Conservation (phyloP, 2,888 invertebrate genomes). For the Metalampra italica region DNA sequence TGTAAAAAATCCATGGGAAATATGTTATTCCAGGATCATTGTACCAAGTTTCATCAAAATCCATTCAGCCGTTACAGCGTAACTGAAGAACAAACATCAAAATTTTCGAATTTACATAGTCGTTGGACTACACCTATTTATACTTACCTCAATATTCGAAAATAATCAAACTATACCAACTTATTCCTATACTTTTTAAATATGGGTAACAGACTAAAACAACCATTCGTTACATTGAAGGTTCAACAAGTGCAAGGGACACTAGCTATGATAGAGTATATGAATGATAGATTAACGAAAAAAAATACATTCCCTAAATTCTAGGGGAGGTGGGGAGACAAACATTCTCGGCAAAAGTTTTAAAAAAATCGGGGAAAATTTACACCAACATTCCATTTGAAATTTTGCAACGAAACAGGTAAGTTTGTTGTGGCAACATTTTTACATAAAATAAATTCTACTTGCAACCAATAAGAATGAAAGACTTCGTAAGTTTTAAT, state of each 20-base stretch:
- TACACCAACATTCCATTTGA: constrained; percentile 86
- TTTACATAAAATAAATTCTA: background rate
- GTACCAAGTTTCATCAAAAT: no score
- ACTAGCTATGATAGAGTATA: constrained; percentile 61
- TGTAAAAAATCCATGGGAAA: no score
- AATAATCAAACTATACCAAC: background rate
- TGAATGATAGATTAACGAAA: constrained; percentile 52
- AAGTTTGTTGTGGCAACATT: constrained; percentile 64
- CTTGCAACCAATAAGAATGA: background rate
- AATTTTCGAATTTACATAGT: no score
- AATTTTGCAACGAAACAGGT: constrained; percentile 55
- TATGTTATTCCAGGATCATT: no score
- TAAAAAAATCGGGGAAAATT: constrained; percentile 56
- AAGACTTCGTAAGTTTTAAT: background rate
- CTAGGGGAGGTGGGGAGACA: constrained; percentile 54
- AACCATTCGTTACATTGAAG: constrained; percentile 57
- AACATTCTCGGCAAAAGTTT: constrained; percentile 79
- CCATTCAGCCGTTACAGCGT: no score
- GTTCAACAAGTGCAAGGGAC: constrained; percentile 55
- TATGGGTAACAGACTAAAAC: constrained; percentile 40
- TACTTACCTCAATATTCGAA: constrained; percentile 43
- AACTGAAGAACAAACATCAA: no score
- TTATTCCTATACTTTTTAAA: background rate
- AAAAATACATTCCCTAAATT: constrained; percentile 69
- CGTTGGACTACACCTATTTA: constrained; percentile 25